Percentiles rank a stretch among this genome's conserved stretches.
Evolutionary conservation across 2,888 invertebrate genomes (phyloP).

Genomic region (Pristionchus mayeri): DNA sequence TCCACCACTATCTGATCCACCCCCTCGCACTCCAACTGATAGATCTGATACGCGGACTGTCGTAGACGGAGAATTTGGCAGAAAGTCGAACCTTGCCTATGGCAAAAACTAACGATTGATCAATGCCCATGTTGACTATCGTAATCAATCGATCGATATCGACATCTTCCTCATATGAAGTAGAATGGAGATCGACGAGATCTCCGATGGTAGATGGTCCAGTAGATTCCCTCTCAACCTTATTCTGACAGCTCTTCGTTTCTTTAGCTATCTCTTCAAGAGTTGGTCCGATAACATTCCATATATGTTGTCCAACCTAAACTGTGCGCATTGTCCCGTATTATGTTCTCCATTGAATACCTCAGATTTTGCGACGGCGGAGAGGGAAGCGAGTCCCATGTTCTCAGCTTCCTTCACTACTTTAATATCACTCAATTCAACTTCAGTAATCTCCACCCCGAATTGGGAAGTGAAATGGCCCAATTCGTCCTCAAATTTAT

Average conservation of each 20-base stretch:
- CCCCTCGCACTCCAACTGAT: conserved; percentile 53
- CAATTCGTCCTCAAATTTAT: conserved; percentile 74
- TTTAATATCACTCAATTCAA: conserved; percentile 77
- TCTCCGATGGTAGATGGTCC: conserved; percentile 24
- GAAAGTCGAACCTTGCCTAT: conserved; percentile 56
- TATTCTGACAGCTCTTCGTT: conserved; percentile 48
- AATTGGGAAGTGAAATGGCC: conserved; percentile 76
- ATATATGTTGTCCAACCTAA: conserved; percentile 62
- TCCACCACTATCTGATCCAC: conserved; percentile 61
- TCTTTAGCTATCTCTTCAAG: conserved; percentile 60
- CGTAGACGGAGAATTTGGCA: no score
- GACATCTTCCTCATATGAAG: conserved; percentile 49
- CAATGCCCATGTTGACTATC: conserved; percentile 62
- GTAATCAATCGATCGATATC: conserved; percentile 63
- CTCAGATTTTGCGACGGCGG: conserved; percentile 62
- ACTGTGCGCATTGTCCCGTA: neutral
- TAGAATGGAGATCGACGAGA: conserved; percentile 43
- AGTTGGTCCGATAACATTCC: conserved; percentile 60
- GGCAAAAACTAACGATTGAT: conserved; percentile 57
- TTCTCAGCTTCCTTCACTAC: conserved; percentile 72
- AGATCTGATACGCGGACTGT: neutral
- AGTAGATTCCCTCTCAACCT: conserved; percentile 14
- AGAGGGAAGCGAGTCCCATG: conserved; percentile 64
- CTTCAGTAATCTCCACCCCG: conserved; percentile 77
- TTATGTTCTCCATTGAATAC: neutral